phyloP scores from a whole-genome alignment of 35 echinoderm and acorn worm genomes.

The Ptychodera flava region DNA sequence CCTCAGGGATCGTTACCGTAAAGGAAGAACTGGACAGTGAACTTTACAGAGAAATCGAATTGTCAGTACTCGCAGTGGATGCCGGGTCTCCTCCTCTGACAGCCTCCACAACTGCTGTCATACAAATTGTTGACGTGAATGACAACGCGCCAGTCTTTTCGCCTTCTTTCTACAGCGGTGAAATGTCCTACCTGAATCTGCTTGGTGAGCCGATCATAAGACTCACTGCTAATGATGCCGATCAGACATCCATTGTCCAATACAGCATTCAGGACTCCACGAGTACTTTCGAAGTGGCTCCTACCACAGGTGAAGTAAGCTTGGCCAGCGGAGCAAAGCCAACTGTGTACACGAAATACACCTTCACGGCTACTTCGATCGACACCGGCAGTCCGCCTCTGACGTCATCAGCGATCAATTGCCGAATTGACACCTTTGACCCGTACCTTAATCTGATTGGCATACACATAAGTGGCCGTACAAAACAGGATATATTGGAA shows the following conservation, averaged over 20 bases:
- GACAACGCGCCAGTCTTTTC: background rate
- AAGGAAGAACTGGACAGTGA: background rate
- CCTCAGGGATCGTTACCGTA: background rate
- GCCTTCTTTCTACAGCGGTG: background rate
- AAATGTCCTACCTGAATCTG: background rate
- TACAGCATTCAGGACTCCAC: background rate
- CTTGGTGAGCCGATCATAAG: background rate
- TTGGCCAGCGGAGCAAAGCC: background rate
- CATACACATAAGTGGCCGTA: background rate
- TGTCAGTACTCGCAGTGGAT: background rate
- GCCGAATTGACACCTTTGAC: background rate
- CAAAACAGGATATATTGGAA: background rate
- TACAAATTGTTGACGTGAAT: background rate
- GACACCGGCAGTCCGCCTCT: background rate
- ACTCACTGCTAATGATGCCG: background rate
- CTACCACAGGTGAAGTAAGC: background rate
- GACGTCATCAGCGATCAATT: background rate
- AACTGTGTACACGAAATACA: background rate
- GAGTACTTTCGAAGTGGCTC: background rate
- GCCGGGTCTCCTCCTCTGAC: background rate
- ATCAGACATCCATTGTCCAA: background rate
- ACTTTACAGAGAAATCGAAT: background rate
- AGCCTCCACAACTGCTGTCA: background rate
- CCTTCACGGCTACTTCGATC: background rate
- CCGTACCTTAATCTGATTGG: background rate